Percentiles rank a stretch among this genome's conserved stretches.
phyloP scores from a whole-genome alignment of 2,797 vertebrate species.

The Urocyon cinereoargenteus region DNA sequence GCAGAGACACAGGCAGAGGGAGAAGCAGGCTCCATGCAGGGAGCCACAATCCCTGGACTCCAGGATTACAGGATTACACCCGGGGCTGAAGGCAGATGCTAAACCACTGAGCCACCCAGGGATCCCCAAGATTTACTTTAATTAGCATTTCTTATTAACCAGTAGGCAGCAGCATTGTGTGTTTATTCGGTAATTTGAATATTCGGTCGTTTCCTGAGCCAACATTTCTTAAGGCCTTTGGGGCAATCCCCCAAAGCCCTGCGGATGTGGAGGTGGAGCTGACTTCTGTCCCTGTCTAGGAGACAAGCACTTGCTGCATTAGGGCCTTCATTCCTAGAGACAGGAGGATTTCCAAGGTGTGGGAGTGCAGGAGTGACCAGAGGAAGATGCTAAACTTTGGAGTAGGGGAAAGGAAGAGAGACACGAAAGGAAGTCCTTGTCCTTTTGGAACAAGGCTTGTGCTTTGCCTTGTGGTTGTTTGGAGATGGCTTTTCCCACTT shows the following conservation, averaged over 20 bases:
- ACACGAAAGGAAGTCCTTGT: neutral
- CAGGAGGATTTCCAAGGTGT: neutral
- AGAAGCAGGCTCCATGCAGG: too few species aligned
- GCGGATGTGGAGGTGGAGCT: neutral
- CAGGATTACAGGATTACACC: too few species aligned
- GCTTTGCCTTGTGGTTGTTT: neutral
- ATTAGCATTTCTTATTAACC: conserved; percentile 9
- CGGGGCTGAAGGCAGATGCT: too few species aligned
- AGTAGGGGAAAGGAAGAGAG: neutral
- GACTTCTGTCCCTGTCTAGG: conserved; percentile 1
- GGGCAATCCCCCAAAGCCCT: neutral
- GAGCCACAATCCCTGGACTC: too few species aligned
- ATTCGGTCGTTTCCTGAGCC: neutral
- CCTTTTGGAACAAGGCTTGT: neutral
- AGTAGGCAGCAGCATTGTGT: neutral
- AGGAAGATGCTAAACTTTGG: neutral
- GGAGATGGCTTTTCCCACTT: neutral
- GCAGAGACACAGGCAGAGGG: too few species aligned
- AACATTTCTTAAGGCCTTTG: conserved; percentile 45
- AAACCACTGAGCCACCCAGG: too few species aligned
- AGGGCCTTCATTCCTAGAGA: neutral
- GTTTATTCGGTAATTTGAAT: neutral
- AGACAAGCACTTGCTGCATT: neutral
- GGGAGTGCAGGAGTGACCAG: neutral
- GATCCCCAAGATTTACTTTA: neutral